Evolutionary conservation across 64 coral and sea anemone genomes (phyloP).

Genomic region (Trachythela sp.): DNA sequence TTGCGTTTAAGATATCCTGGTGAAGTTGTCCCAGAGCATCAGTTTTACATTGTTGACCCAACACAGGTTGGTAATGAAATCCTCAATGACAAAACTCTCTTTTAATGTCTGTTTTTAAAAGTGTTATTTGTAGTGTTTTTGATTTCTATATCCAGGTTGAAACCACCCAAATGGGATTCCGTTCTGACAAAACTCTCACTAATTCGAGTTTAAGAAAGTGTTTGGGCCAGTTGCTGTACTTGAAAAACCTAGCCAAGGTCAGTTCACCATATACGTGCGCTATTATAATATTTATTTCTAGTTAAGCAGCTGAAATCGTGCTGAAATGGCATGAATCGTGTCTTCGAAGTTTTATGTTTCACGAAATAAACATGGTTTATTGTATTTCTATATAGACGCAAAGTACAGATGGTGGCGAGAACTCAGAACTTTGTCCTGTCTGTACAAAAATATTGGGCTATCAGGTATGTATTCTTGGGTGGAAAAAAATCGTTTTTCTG

Average conservation of each 20-base stretch:
- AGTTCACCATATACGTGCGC: background rate
- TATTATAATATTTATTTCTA: background rate
- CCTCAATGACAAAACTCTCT: no score
- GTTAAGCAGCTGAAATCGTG: no score
- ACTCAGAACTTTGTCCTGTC: conserved; percentile 82
- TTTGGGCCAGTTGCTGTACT: conserved; percentile 72
- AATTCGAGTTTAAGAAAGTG: conserved; percentile 72
- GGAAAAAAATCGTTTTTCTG: no score
- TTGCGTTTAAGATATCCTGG: conserved; percentile 71
- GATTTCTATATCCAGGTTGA: background rate
- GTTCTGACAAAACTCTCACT: conserved; percentile 68
- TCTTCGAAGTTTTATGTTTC: no score
- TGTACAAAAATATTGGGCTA: conserved; percentile 73
- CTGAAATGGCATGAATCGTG: no score
- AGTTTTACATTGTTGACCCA: conserved; percentile 72
- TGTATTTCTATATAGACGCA: conserved; percentile 54
- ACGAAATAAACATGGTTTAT: background rate
- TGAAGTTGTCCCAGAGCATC: conserved; percentile 54
- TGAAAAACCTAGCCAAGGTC: conserved; percentile 66
- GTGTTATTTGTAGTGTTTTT: no score
- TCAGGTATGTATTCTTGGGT: no score
- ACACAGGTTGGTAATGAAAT: conserved; percentile 44
- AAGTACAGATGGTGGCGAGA: conserved; percentile 62
- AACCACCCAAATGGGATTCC: conserved; percentile 29
- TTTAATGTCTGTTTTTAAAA: no score